Base-by-base conservation (phyloP, 2,113 vertebrate species). In the Montifringilla adamsi region DNA sequence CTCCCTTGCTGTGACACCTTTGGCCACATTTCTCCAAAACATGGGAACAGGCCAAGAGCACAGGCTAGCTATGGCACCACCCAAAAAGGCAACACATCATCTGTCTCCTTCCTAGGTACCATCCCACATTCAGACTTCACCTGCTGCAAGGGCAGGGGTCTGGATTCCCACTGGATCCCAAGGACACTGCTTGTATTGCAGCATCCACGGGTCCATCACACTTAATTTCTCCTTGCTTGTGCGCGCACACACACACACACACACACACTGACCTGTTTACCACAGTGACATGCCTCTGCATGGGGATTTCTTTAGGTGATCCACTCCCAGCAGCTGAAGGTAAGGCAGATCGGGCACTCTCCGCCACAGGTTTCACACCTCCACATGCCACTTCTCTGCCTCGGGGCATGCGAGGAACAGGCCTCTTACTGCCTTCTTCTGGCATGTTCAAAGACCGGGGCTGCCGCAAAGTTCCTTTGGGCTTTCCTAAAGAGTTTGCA, bases 391-490 rank as follows among this genome's bases (percentile, higher is more conserved):
- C 90, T 89, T 81, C 90, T 95, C 69, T 97, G 58, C 92, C 94
- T 87, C 93, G 94, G 22, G 96, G 84, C 6, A 85, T 70, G 35
- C 63, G 90, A 67, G 92, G 77, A 70, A 82, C 85, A 13, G 97
- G 84, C 84, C 87, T 98, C 90, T 89, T 96, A 92, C 87, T 96
- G 88, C 96, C 85, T 87, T 62, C 94, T 86, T 63, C 94, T 59
- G 62, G 49, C 13, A 89, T 7, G 55, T 75, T 97, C 94, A 91
- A 68, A 81, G 97, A 92, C 50, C 95, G 96, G 11, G 99, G 99
- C 83, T 99, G 98, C 44, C 99, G 97, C 87, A 99, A 97, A 47
- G 98, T 98, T 46, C 98, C 98, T 95, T 98, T 98, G 33, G 98
- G 98, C 66, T 95, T 98, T 62, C 97, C 99, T 99, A 81, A 63